Conservation (phyloP, 2,113 vertebrate species). For the Gadus chalcogrammus region DNA sequence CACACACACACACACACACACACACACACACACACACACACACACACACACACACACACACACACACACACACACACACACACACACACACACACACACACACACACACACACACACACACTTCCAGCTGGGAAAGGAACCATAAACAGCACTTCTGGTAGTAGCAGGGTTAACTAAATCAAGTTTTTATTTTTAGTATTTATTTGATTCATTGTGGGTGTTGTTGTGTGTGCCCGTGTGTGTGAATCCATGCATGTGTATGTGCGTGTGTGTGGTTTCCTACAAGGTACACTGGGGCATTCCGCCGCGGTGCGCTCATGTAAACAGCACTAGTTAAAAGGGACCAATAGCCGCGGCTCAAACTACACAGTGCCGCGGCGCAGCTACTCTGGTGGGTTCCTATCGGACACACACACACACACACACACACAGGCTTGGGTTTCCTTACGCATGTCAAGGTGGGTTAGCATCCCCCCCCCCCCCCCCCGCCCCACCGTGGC, state of each 20-base stretch:
- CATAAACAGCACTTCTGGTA: constrained; percentile 19
- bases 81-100: too few relatives aligned
- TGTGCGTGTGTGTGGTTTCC: constrained; percentile 38
- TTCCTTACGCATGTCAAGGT: constrained; percentile 77
- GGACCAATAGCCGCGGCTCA: constrained; percentile 43
- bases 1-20: neutral
- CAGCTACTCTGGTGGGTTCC: constrained; percentile 69
- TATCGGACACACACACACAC: constrained; percentile 26
- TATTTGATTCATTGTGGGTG: too few relatives aligned
- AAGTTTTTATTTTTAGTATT: too few relatives aligned
- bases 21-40: neutral
- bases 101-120: neutral
- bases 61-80: too few relatives aligned
- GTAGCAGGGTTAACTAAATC: constrained; percentile 40
- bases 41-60: neutral
- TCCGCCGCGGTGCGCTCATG: constrained; percentile 71
- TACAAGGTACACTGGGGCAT: constrained; percentile 68
- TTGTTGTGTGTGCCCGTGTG: too few relatives aligned
- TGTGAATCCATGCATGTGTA: too few relatives aligned
- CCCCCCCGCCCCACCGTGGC: constrained; percentile 34
- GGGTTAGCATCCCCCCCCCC: constrained; percentile 67
- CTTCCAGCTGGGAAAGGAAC: constrained; percentile 20
- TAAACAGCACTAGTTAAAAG: constrained; percentile 77
- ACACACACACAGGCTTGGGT: constrained; percentile 58
- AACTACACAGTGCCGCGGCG: constrained; percentile 49